Conservation (phyloP, 2,797 vertebrate genomes). For the Hypotaenidia philippensis region DNA sequence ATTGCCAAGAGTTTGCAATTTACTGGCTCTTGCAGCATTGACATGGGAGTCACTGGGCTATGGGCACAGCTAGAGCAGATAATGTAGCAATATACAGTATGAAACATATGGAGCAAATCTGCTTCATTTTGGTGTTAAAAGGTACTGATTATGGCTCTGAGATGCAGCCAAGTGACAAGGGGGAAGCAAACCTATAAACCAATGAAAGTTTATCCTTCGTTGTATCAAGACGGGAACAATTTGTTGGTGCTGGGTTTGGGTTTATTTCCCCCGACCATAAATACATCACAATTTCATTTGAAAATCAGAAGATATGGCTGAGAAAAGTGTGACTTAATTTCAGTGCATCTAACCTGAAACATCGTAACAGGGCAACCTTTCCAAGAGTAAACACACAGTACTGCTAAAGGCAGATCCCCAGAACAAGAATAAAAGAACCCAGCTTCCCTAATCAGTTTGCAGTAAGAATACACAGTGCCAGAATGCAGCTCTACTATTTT, state of each 20-base stretch:
- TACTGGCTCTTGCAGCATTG: constrained; percentile 45
- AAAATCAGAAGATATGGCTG: neutral
- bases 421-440: neutral
- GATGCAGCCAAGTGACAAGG: constrained; percentile 49
- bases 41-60: constrained; percentile 58
- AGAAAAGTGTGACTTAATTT: neutral
- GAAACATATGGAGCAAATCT: constrained; percentile 61
- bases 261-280: neutral
- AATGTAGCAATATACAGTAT: constrained; percentile 4
- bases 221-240: constrained; percentile 2
- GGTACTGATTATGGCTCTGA: constrained; percentile 16
- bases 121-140: constrained; percentile 58
- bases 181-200: constrained; percentile 8
- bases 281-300: neutral
- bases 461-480: neutral
- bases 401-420: neutral
- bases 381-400: neutral
- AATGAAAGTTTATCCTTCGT: neutral
- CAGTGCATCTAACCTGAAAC: neutral
- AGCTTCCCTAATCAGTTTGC: neutral
- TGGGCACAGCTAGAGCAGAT: constrained; percentile 44
- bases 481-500: neutral
- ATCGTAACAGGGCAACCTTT: neutral
- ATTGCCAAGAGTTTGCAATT: constrained; percentile 64
- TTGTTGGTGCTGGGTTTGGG: neutral